Conservation (phyloP, 2,113 vertebrate species). For the Hymenochirus boettgeri region DNA sequence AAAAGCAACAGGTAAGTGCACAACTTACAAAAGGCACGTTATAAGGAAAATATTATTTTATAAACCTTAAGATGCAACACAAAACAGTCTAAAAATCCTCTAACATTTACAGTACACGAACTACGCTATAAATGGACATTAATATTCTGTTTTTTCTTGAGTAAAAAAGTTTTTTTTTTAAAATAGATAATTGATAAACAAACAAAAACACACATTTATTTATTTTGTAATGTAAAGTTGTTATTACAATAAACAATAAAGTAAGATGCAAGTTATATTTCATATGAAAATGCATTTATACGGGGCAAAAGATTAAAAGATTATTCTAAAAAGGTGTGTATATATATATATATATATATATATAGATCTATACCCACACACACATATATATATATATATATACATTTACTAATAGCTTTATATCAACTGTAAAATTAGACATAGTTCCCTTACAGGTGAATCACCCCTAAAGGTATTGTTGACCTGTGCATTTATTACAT, state of each 20-base stretch:
- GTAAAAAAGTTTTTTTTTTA: neutral
- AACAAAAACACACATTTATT: neutral
- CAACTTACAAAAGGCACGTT: constrained; percentile 37
- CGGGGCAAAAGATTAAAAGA: too few species aligned
- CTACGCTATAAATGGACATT: too few species aligned
- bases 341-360: too few species aligned
- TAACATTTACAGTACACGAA: too few species aligned
- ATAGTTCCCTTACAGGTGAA: constrained; percentile 52
- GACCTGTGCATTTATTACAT: too few species aligned
- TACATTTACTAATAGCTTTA: neutral
- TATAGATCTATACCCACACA: neutral
- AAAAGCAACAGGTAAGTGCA: constrained; percentile 71
- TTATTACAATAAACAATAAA: neutral
- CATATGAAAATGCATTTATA: too few species aligned
- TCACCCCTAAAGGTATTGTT: constrained; percentile 15
- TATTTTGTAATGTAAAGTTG: neutral
- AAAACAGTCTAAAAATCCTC: constrained; percentile 21
- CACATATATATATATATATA: too few species aligned
- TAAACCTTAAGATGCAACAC: neutral
- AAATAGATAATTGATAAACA: neutral
- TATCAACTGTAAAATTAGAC: constrained; percentile 57
- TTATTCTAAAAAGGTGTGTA: too few species aligned
- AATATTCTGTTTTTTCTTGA: too few species aligned
- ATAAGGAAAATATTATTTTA: neutral
- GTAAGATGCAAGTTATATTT: too few species aligned